Evolutionary conservation across 2,113 vertebrate species (phyloP), one percentile per base, ranked within the genome.

Genomic region (Epinephelus cyanopodus): DNA sequence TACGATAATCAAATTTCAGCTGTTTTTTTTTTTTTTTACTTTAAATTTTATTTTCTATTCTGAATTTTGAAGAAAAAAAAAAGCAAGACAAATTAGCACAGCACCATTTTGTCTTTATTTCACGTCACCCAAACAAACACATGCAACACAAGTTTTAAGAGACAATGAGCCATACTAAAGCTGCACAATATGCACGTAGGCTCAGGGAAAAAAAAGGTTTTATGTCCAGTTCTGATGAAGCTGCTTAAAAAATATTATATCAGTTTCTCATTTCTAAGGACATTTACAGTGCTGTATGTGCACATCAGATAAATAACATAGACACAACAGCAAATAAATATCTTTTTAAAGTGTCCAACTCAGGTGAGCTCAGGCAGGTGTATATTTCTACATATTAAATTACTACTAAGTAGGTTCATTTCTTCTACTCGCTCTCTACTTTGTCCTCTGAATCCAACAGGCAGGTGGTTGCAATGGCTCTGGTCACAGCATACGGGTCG

Each of bases 401-500:
- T n/a, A 2, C 45, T 47, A 57, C 25, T 58, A 37, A 37, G 29
- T 29, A 29, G 29, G 29, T 29, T 29, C 6, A 42, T 29, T 4
- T n/a, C 23, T 45, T 12, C 42, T 45, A 45, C 42, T 45, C 11
- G 42, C 25, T 0, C 0, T 61, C 12, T 2, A 85, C 79, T 70
- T 0, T 0, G 0, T 61, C 9, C 1, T 87, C 81, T 18, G 12
- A 13, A 14, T 82, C 68, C 6, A 97, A 87, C 68, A 97, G 72
- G 0, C 93, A 94, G 0, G 96, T 96, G 61, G 69, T 77, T 53
- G 94, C 73, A 2, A 97, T 95, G 86, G 92, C 94, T 83, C 86
- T 83, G 0, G 94, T 97, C 58, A 97, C 96, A 0, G 91, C 63
- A 0, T 97, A 97, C 0, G 96, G 96, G 89, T 97, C 96, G 0